phyloP scores from a whole-genome alignment of 2,888 invertebrate species.

The Xylocampa areola region DNA sequence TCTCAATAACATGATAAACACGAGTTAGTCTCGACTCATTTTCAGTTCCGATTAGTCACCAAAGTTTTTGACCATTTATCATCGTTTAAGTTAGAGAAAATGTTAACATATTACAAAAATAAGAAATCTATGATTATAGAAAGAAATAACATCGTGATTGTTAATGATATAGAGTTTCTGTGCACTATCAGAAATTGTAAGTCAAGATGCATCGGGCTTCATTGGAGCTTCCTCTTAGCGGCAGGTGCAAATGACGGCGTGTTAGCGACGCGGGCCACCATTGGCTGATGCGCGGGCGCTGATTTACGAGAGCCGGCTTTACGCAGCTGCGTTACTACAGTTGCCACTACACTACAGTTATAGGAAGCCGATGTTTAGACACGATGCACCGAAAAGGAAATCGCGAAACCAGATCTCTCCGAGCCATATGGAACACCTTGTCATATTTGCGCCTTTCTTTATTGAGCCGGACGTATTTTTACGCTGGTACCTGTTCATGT shows the following conservation, averaged over 20 bases:
- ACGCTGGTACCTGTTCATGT: conserved; percentile 11
- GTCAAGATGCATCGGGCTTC: conserved; percentile 67
- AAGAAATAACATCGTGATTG: background rate
- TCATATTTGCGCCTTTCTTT: conserved; percentile 29
- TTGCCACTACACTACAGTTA: conserved; percentile 62
- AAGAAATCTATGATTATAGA: background rate
- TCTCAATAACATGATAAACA: conserved; percentile 5
- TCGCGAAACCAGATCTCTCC: conserved; percentile 65
- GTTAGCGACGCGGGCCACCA: conserved; percentile 65
- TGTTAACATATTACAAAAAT: conserved; percentile 3
- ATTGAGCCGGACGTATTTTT: conserved; percentile 18
- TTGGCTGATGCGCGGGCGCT: conserved; percentile 79
- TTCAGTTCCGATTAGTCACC: too few relatives aligned
- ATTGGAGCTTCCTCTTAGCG: conserved; percentile 80
- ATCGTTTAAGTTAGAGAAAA: too few relatives aligned
- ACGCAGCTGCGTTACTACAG: conserved; percentile 77
- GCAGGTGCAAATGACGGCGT: conserved; percentile 80
- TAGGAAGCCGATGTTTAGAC: conserved; percentile 79
- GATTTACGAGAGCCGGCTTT: conserved; percentile 71
- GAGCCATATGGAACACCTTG: conserved; percentile 45
- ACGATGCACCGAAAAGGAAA: conserved; percentile 71
- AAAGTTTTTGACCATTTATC: too few relatives aligned
- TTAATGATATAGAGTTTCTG: conserved; percentile 21
- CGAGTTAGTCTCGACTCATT: too few relatives aligned
- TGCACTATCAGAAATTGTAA: conserved; percentile 50